Evolutionary conservation across 2,888 invertebrate genomes (phyloP).

Genomic region (Andrena bucephala): DNA sequence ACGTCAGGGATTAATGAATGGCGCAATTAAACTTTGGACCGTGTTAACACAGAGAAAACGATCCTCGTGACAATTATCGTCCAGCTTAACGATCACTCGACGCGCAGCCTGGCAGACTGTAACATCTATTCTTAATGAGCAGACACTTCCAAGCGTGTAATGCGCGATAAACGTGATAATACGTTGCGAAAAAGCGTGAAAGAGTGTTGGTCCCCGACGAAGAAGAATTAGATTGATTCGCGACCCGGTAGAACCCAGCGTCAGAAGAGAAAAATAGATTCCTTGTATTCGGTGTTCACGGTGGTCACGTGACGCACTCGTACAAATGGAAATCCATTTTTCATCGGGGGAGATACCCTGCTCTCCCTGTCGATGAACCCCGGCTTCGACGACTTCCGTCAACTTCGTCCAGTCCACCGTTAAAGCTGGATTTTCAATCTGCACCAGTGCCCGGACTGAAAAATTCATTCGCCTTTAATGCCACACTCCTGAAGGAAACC

Average conservation of each 20-base stretch:
- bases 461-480: conserved; percentile 8
- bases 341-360: conserved; percentile 42
- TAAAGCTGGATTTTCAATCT: conserved; percentile 6
- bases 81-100: neutral
- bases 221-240: conserved; percentile 59
- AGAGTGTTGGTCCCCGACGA: conserved; percentile 18
- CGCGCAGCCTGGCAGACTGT: neutral
- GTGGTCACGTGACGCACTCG: conserved; percentile 56
- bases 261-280: conserved; percentile 63
- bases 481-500: neutral
- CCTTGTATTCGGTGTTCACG: conserved; percentile 36
- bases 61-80: conserved; percentile 15
- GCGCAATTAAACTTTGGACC: conserved; percentile 39
- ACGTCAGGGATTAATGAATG: conserved; percentile 42
- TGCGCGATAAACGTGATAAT: too few species aligned
- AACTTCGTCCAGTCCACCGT: neutral
- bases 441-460: neutral
- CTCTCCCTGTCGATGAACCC: conserved; percentile 20
- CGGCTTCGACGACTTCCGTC: conserved; percentile 10
- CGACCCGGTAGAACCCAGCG: conserved; percentile 31
- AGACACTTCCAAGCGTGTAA: neutral
- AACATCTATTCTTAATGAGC: neutral
- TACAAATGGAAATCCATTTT: conserved; percentile 66
- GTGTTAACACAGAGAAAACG: conserved; percentile 2
- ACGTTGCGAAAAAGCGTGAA: neutral